Evolutionary conservation across 2,888 invertebrate genomes (phyloP).

Genomic region (Pycnomerus fuliginosus): DNA sequence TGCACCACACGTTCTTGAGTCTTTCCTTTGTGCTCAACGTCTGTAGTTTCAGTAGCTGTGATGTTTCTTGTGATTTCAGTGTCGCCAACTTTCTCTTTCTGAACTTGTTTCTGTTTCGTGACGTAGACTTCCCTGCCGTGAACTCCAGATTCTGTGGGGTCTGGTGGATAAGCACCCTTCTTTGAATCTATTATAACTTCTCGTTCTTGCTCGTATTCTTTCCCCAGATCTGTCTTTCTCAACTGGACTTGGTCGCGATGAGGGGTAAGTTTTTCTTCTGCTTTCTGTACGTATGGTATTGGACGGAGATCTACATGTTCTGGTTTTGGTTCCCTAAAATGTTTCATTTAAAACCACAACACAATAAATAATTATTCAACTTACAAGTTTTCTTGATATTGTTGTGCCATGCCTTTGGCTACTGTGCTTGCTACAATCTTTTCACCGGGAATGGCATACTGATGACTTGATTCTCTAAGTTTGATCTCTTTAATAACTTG

Average conservation of each 20-base stretch:
- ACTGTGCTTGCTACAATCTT: constrained; percentile 73
- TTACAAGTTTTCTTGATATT: constrained; percentile 83
- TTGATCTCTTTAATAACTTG: constrained; percentile 81
- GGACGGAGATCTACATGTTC: constrained; percentile 54
- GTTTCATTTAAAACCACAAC: constrained; percentile 7
- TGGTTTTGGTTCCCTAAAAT: constrained; percentile 61
- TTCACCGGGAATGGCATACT: constrained; percentile 83
- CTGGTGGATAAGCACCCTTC: constrained; percentile 57
- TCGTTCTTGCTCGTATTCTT: constrained; percentile 49
- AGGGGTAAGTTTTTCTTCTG: constrained; percentile 36
- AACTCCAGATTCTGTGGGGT: constrained; percentile 80
- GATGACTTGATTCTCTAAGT: constrained; percentile 74
- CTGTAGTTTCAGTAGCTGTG: constrained; percentile 89
- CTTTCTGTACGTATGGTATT: constrained; percentile 45
- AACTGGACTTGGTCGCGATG: constrained; percentile 50
- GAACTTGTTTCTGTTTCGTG: constrained; percentile 84
- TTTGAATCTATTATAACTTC: constrained; percentile 46
- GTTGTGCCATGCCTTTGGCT: constrained; percentile 85
- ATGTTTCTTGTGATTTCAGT: constrained; percentile 89
- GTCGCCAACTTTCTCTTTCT: constrained; percentile 85
- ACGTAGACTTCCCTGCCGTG: constrained; percentile 88
- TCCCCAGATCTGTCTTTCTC: constrained; percentile 57
- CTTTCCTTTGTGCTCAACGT: constrained; percentile 86
- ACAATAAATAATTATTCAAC: constrained; percentile 41
- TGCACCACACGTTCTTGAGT: constrained; percentile 85